Base-by-base conservation (phyloP, 2,797 vertebrate genomes). In the Labeo calbasu region DNA sequence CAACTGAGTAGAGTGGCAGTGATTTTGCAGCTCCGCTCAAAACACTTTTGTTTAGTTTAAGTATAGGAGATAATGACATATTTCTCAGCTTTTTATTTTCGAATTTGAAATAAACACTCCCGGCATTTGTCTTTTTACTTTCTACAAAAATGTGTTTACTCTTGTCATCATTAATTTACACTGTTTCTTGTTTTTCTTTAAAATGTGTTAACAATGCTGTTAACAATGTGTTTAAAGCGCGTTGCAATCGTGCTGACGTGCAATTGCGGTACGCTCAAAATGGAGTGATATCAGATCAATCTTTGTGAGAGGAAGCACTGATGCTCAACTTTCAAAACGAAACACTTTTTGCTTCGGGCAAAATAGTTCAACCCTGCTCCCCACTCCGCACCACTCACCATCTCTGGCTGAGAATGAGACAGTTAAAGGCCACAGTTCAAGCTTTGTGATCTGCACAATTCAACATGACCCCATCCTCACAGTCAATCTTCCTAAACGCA, bases 361-460 rank as follows among this genome's bases (percentile, higher is more conserved):
- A 43, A 70, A 80, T 69, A 10, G 2, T 46, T 48, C 6, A 57
- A 80, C 32, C 66, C 15, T 65, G 23, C 77, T 70, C 14, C 50
- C 40, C 50, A 23, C 21, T 69, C 21, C 7, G 1, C 15, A 80
- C 21, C 23, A 12, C 76, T 61, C 36, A 19, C 76, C 5, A 15
- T 15, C 21, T 77, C 57, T 70, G 19, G 2, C 65, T 66, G 63
- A 65, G 50, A 84, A 71, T 76, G 53, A 77, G 63, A 75, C 19
- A 11, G 40, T 70, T 77, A 75, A 82, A 72, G 80, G 51, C 59
- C 75, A 55, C 50, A 50, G 43, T 73, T 82, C 55, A 84, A 86
- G 73, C 89, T 89, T 90, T 86, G 84, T 87, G 88, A 87, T 89
- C 87, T 92, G 89, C 84, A 83, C 40, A 55, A 89, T 88, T 88